phyloP scores from a whole-genome alignment of 1,140 invertebrate genomes.

The Drosophila fuyamai region DNA sequence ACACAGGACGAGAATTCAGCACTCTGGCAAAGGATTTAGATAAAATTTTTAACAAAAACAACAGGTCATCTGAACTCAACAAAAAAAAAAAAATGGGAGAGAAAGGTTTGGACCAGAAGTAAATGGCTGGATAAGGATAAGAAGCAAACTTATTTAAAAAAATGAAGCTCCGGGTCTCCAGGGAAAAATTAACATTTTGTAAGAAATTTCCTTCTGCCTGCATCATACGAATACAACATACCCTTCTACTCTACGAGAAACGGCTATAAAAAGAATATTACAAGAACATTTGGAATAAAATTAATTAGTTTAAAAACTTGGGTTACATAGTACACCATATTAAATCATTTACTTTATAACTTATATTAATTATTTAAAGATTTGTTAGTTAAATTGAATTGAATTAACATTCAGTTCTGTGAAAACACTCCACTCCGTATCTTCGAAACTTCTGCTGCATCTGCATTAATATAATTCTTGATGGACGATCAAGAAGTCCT shows the following conservation, averaged over 20 bases:
- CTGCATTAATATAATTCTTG: conserved; percentile 28
- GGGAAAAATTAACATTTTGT: no score
- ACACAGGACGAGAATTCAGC: conserved; percentile 24
- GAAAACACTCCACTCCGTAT: background rate
- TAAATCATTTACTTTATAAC: background rate
- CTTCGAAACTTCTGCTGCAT: conserved; percentile 20
- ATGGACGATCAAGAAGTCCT: conserved; percentile 11
- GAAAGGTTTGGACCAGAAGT: conserved; percentile 1
- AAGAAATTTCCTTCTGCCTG: no score
- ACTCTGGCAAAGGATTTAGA: conserved; percentile 37
- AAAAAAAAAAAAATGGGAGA: background rate
- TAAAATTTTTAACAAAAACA: conserved; percentile 39
- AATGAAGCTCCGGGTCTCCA: no score
- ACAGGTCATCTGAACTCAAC: conserved; percentile 6
- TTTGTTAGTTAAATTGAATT: no score
- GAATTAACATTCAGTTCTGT: conserved; percentile 27
- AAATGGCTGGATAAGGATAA: conserved; percentile 7
- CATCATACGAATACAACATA: no score
- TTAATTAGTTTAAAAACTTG: no score
- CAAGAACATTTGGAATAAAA: no score
- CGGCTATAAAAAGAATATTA: no score
- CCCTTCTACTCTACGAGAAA: no score
- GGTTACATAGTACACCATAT: background rate
- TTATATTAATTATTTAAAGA: no score
- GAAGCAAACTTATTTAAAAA: no score